A percentile compares a stretch with the other conserved stretches of the same genome.
These are phyloP conservation scores for Manacus vitellinus DNA, from an alignment of 2,113 vertebrate genomes.

Conservation along the genomic window DNA sequence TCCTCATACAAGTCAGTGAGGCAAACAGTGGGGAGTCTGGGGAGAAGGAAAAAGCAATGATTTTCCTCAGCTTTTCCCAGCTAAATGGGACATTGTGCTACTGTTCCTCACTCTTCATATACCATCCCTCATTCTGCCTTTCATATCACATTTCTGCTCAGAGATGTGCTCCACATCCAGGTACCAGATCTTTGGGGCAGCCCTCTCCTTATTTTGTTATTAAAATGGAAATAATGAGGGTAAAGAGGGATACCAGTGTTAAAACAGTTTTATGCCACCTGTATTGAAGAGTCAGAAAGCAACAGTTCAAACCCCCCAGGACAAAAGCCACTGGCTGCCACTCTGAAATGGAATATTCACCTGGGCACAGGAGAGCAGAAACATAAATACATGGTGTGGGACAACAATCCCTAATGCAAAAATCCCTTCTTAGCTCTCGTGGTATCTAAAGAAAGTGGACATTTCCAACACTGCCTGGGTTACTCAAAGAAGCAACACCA, in stretches of 20 bases:
- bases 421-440: not conserved
- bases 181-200: not conserved
- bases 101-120: not conserved
- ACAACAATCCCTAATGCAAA: fast-evolving
- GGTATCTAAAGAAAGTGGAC: not conserved
- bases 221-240: not conserved
- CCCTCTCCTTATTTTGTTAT: not conserved
- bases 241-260: not conserved
- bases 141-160: not conserved
- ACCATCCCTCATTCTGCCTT: not conserved
- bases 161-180: not conserved
- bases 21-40: not conserved
- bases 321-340: not conserved
- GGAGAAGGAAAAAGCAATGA: not conserved
- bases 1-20: not conserved
- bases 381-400: not conserved
- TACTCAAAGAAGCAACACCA: not conserved
- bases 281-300: not conserved
- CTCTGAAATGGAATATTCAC: not conserved
- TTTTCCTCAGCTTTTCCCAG: not conserved
- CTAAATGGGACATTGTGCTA: not conserved
- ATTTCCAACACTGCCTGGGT: not conserved
- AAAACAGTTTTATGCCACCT: not conserved
- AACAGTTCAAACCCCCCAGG: not conserved
- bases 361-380: not conserved